These are phyloP conservation scores for Heliconius hortense DNA, from an alignment of 2,888 invertebrate species.

Conservation along the genomic window DNA sequence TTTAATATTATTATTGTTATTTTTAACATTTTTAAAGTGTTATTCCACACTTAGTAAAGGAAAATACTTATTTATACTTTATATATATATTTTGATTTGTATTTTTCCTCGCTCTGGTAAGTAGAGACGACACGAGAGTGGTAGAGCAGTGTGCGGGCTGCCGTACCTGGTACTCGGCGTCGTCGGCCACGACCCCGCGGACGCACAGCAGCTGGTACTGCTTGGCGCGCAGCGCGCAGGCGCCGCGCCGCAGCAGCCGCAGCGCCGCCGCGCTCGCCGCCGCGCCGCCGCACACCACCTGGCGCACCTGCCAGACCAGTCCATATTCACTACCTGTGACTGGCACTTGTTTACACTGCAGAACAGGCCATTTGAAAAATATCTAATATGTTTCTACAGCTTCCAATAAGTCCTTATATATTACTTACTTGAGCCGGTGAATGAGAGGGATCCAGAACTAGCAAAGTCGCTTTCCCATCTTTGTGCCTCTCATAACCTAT, in stretches of 20 bases:
- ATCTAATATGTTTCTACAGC: background rate
- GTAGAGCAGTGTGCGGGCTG: no score
- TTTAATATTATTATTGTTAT: no score
- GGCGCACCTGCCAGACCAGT: no score
- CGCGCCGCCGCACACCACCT: slow-evolving; percentile 55
- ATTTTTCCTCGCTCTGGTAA: no score
- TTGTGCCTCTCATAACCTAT: slow-evolving; percentile 90
- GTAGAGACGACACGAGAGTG: no score
- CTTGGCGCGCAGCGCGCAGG: slow-evolving; percentile 88
- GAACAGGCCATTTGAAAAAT: no score
- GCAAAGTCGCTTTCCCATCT: slow-evolving; percentile 81
- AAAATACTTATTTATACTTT: no score
- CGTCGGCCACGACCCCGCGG: slow-evolving; percentile 86
- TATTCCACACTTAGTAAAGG: no score
- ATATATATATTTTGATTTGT: no score
- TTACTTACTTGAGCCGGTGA: slow-evolving; percentile 87
- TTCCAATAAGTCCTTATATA: background rate
- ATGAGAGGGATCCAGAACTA: slow-evolving; percentile 93
- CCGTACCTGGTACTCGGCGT: slow-evolving; percentile 87
- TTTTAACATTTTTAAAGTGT: no score
- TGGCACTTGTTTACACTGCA: no score
- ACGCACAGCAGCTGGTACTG: slow-evolving; percentile 95
- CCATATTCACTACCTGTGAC: no score
- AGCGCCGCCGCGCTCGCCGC: slow-evolving; percentile 56
- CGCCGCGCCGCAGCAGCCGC: slow-evolving; percentile 85